These are phyloP conservation scores for Argentina silus DNA, from an alignment of 2,797 vertebrate species.

Conservation along the genomic window DNA sequence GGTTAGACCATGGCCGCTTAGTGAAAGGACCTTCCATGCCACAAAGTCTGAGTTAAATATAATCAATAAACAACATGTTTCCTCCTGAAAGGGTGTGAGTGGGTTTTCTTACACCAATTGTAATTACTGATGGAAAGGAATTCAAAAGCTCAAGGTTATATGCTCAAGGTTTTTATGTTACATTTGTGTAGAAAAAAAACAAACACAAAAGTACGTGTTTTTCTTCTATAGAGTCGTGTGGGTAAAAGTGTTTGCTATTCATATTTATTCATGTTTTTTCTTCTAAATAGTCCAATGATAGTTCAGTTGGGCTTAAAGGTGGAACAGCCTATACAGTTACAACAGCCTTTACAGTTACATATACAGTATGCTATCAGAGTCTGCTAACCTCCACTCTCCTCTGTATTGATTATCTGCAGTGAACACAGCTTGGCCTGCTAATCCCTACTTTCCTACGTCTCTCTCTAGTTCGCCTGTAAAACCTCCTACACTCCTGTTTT, in stretches of 20 bases:
- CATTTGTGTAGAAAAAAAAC: too few species aligned
- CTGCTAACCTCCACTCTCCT: background rate
- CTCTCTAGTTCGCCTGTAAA: slow-evolving; percentile 1
- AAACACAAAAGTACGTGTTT: too few species aligned
- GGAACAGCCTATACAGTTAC: background rate
- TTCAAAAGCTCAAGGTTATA: background rate
- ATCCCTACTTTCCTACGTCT: background rate
- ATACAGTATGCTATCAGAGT: background rate
- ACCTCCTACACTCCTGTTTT: background rate
- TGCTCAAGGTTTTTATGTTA: too few species aligned
- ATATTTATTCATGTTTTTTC: background rate
- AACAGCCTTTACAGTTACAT: background rate
- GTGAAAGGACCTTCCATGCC: background rate
- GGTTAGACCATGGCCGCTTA: too few species aligned
- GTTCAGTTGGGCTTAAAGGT: background rate
- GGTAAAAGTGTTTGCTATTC: background rate
- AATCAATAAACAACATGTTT: too few species aligned
- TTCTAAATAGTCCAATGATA: background rate
- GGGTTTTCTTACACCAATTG: background rate
- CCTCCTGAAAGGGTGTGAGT: background rate
- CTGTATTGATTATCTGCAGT: slow-evolving; percentile 1
- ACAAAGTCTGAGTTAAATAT: background rate
- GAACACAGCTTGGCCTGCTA: background rate
- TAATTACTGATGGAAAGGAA: background rate
- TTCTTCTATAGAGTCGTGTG: too few species aligned